Base-by-base conservation (phyloP, 2,888 invertebrate genomes). In the Auanema sp. region DNA sequence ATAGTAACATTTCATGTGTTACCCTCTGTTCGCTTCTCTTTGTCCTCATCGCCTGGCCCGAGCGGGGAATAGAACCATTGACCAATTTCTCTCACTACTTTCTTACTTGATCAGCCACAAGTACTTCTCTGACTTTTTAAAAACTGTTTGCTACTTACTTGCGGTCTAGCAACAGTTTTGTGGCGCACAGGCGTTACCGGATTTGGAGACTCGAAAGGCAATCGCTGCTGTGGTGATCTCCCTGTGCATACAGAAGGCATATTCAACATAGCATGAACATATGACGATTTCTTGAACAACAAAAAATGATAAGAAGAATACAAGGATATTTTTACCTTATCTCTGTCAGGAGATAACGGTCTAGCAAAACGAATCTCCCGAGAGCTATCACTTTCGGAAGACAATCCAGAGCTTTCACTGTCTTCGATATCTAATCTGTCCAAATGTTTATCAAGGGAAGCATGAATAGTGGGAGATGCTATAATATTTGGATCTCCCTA, bases 401-500 rank as follows among this genome's bases (percentile, higher is more conserved):
- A 63, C 11, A 58, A 47, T 18, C 58, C 53, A 24, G 53, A 53
- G 44, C 54, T 58, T 24, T 52, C 49, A 14, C 12, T 25, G 18
- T 57, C 64, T 21, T 64, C 64, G 24, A 55, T 12, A 18, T 50
- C 65, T n/a, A 69, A 71, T 40, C 75, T 83, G 68, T 86, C 84
- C 42, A 86, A 72, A 25, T 85, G 84, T 44, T 84, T 83, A 59
- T 86, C 86, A 71, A 86, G 79, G 2, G 86, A 86, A 2, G 84
- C 84, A 69, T 83, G 83, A 53, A 84, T 78, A 8, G 83, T 83
- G 1, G 83, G 83, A 5, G 83, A 83, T 18, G 66, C 60, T n/a
- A 79, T 60, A 21, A 76, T 61, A 47, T 69, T 69, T 52, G 67
- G 58, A 24, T 63, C 63, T 12, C 59, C 66, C 67, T 70, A 58